Evolutionary conservation across 2,113 vertebrate species (phyloP), one percentile per base, ranked within the genome.

Genomic region (Xyrauchen texanus): DNA sequence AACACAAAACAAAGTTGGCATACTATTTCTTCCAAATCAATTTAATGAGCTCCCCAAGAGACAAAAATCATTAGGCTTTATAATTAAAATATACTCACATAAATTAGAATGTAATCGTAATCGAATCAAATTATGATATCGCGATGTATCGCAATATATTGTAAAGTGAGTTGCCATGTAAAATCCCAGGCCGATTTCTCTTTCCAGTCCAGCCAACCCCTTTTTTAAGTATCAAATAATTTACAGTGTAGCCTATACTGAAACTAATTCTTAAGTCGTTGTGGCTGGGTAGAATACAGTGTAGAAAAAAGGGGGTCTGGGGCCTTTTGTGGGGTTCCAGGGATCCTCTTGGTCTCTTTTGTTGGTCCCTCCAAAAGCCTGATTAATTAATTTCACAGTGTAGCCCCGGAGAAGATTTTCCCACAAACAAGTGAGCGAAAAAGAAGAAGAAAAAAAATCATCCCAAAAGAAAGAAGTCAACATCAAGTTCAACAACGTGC

Each of bases 401-500:
- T 72, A 89, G 90, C 86, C 85, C 86, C 73, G 70, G 82, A 87
- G 89, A 90, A 89, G 81, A 91, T 91, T 90, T 93, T 93, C 91
- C 92, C 92, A 93, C 92, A 93, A 94, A 93, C 87, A 92, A 92
- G 89, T 81, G 88, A 84, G 88, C 79, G 86, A 87, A 46, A 65
- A 34, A 34, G 3, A 34, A 85, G 86, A 87, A 46, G 60, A 34
- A 34, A 34, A 34, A 85, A 87, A 90, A 87, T 82, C 83, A 78
- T 85, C 70, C 81, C 85, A 82, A 68, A 90, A 87, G 87, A 93
- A 92, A 93, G 93, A 92, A 95, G 94, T 95, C 94, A 95, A 95
- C 93, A 94, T 95, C 95, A 96, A 96, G 95, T 96, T 96, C 95
- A 96, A 95, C 94, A 93, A 91, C 94, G 90, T 91, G 92, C 92